Conservation (phyloP, 1,140 invertebrate genomes). For the Drosophila nasuta region DNA sequence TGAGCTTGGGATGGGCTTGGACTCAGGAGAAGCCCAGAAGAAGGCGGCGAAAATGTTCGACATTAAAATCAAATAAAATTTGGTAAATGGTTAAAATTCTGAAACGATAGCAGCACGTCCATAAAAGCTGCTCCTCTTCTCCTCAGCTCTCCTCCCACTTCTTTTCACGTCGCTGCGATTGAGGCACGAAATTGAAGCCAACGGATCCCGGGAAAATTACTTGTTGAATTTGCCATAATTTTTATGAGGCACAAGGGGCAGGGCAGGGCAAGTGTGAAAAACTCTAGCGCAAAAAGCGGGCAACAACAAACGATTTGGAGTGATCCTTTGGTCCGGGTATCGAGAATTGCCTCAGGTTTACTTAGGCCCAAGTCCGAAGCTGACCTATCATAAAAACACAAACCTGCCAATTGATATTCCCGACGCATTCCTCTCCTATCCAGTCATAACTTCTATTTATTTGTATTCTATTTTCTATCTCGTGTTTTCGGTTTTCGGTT, state of each 20-base stretch:
- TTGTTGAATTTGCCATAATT: conserved; percentile 63
- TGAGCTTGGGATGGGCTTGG: background rate
- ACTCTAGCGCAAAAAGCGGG: conserved; percentile 57
- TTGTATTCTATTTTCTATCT: conserved; percentile 32
- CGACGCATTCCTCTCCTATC: conserved; percentile 36
- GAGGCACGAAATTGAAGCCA: conserved; percentile 35
- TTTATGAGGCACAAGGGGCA: conserved; percentile 50
- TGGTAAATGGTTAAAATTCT: conserved; percentile 69
- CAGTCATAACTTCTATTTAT: conserved; percentile 46
- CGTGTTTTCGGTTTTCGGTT: conserved; percentile 3
- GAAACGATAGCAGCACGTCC: conserved; percentile 50
- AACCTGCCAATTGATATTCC: conserved; percentile 50
- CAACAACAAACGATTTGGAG: conserved; percentile 23
- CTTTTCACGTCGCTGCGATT: conserved; percentile 48
- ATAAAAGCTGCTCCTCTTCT: conserved; percentile 55
- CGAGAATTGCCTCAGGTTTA: conserved; percentile 27
- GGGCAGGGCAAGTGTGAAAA: conserved; percentile 73
- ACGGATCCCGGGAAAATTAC: conserved; percentile 37
- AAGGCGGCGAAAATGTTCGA: conserved; percentile 72
- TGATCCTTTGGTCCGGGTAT: conserved; percentile 40
- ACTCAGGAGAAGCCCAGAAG: background rate
- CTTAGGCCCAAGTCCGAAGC: conserved; percentile 22
- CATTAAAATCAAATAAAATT: conserved; percentile 79
- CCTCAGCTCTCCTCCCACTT: background rate
- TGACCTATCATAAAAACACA: conserved; percentile 50